phyloP scores from a whole-genome alignment of 2,888 invertebrate genomes.

The Hirtodrosophila trivittata region DNA sequence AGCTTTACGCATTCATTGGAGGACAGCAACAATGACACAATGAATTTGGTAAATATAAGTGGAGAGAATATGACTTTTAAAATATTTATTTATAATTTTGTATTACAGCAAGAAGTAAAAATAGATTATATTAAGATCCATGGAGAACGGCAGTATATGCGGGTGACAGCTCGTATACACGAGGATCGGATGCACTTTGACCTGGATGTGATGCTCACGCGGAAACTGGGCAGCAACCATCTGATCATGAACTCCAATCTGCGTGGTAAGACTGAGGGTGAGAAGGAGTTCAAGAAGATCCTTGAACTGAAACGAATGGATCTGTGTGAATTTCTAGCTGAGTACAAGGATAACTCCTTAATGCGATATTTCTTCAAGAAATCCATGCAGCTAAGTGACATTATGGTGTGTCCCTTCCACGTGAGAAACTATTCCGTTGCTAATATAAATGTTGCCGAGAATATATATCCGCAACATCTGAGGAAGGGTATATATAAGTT shows the following conservation, averaged over 20 bases:
- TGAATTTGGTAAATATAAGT: too few relatives aligned
- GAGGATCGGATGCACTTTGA: constrained; percentile 48
- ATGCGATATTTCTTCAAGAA: constrained; percentile 50
- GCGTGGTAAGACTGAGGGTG: constrained; percentile 4
- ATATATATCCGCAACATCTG: constrained; percentile 36
- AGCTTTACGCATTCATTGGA: neutral
- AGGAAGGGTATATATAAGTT: constrained; percentile 57
- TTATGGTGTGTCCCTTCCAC: constrained; percentile 51
- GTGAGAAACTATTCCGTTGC: constrained; percentile 50
- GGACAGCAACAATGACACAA: neutral
- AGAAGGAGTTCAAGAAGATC: constrained; percentile 23
- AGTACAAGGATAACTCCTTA: constrained; percentile 23
- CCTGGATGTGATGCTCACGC: constrained; percentile 31
- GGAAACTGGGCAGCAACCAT: constrained; percentile 57
- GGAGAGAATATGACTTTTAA: neutral
- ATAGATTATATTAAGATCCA: constrained; percentile 33
- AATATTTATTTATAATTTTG: neutral
- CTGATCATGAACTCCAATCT: constrained; percentile 58
- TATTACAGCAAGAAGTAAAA: constrained; percentile 12
- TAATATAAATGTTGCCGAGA: constrained; percentile 34
- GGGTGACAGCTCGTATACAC: constrained; percentile 19
- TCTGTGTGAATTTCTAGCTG: constrained; percentile 57
- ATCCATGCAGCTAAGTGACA: constrained; percentile 21
- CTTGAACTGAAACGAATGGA: constrained; percentile 49
- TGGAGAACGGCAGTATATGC: constrained; percentile 46